Evolutionary conservation across 1,140 invertebrate genomes (phyloP).

Genomic region (Anastrepha ludens): DNA sequence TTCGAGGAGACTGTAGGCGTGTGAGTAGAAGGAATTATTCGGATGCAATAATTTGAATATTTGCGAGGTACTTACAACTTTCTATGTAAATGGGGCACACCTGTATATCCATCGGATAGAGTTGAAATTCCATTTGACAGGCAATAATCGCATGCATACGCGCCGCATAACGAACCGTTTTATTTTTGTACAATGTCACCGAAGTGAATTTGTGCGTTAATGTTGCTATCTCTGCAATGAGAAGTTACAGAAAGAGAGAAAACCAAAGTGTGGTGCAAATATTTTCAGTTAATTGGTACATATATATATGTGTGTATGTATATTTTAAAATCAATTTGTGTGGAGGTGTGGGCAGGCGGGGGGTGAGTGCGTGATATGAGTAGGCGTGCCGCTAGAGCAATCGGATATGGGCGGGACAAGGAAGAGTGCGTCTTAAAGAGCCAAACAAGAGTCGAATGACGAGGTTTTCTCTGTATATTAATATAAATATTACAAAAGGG

Average conservation of each 20-base stretch:
- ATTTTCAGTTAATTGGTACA: neutral
- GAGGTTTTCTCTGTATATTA: neutral
- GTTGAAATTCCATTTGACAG: slow-evolving; percentile 90
- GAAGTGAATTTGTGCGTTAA: slow-evolving; percentile 87
- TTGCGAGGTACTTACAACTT: slow-evolving; percentile 81
- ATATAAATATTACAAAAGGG: no score
- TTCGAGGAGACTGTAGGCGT: slow-evolving; percentile 83
- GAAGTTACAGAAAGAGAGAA: neutral
- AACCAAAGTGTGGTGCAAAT: neutral
- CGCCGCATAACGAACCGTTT: slow-evolving; percentile 85
- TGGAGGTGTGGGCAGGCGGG: neutral
- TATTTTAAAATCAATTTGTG: neutral
- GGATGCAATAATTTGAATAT: neutral
- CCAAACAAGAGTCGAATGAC: neutral
- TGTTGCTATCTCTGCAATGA: slow-evolving; percentile 82
- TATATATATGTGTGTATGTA: neutral
- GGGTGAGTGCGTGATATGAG: slow-evolving; percentile 25
- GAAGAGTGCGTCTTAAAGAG: neutral
- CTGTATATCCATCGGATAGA: slow-evolving; percentile 90
- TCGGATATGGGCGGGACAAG: neutral
- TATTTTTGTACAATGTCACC: slow-evolving; percentile 85
- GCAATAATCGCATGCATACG: slow-evolving; percentile 89
- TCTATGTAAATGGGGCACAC: slow-evolving; percentile 87
- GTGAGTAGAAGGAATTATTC: neutral
- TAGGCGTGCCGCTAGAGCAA: neutral